phyloP scores from a whole-genome alignment of 2,888 invertebrate species.

The Scaptomyza caliginosa region DNA sequence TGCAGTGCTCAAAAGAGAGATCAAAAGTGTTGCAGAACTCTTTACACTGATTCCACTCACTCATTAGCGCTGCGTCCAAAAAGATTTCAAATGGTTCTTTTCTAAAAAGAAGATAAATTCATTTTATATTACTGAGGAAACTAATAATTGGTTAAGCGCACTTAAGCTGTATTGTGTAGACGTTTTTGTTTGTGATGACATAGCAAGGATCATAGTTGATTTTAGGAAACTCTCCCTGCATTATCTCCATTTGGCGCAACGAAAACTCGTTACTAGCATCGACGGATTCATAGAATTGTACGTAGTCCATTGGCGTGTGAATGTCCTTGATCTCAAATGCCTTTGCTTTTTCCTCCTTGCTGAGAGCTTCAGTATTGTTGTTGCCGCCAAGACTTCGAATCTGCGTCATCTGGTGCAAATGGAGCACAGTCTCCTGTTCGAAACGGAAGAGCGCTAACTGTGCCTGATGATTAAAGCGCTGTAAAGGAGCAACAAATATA shows the following conservation, averaged over 20 bases:
- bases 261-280: constrained; percentile 78
- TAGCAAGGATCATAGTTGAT: constrained; percentile 84
- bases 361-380: constrained; percentile 56
- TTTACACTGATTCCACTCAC: constrained; percentile 82
- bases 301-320: constrained; percentile 81
- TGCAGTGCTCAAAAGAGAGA: constrained; percentile 82
- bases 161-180: constrained; percentile 83
- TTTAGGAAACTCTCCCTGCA: constrained; percentile 83
- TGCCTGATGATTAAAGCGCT: constrained; percentile 81
- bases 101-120: constrained; percentile 51
- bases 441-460: constrained; percentile 82
- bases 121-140: neutral
- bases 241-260: constrained; percentile 82
- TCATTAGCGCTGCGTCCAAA: constrained; percentile 81
- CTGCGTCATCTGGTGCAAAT: constrained; percentile 82
- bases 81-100: constrained; percentile 83
- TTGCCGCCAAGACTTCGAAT: constrained; percentile 54
- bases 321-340: constrained; percentile 80
- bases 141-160: constrained; percentile 40
- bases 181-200: constrained; percentile 83
- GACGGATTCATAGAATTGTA: constrained; percentile 80
- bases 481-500: neutral
- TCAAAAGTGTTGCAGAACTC: constrained; percentile 84
- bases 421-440: constrained; percentile 82
- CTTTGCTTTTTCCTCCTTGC: constrained; percentile 81